Evolutionary conservation across 2,888 invertebrate species (phyloP), one percentile per base, ranked within the genome.

Genomic region (Buathra laborator): DNA sequence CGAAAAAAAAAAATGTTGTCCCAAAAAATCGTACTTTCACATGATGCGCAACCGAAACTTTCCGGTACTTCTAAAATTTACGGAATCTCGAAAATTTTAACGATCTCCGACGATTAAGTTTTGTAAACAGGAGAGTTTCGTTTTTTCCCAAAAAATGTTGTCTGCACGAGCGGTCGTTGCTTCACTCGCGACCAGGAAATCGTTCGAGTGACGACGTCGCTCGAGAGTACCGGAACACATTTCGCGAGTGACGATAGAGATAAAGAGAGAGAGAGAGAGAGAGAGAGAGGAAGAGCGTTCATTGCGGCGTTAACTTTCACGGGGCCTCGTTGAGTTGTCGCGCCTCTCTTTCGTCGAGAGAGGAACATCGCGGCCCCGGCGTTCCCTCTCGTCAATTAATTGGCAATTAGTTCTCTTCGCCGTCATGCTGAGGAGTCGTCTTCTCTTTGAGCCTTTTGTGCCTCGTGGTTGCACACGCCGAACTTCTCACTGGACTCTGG

Each of bases 291-390:
- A 7, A 37, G 37, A 24, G 66, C 81, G 71, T 76, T 53, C 53
- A 59, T 24, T 64, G 81, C 75, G 81, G 79, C 84, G 85, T 82
- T 81, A 86, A 89, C 89, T 90, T 90, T 90, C 88, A 81, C 89
- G 87, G 79, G 75, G 66, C 37, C 72, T 84, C 85, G 83, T 83
- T 84, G 67, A 43, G 56, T 62, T 80, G 74, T 83, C 76, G 74
- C 70, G 29, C 48, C 64, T 24, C 64, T 68, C 75, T 59, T 71
- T 64, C 67, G 32, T 62, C 62, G 66, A 48, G 51, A 10, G 74
- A 70, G 29, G 70, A 71, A 66, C 64, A 29, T 19, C 62, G 32
- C 46, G 59, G 62, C 70, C 51, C 53, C 71, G 4, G 51, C 44
- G 46, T 53, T n/a, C 74, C 59, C 24, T 70, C 53, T 76, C 84